phyloP scores from a whole-genome alignment of 2,797 vertebrate species.

The Sebastiscus tertius region DNA sequence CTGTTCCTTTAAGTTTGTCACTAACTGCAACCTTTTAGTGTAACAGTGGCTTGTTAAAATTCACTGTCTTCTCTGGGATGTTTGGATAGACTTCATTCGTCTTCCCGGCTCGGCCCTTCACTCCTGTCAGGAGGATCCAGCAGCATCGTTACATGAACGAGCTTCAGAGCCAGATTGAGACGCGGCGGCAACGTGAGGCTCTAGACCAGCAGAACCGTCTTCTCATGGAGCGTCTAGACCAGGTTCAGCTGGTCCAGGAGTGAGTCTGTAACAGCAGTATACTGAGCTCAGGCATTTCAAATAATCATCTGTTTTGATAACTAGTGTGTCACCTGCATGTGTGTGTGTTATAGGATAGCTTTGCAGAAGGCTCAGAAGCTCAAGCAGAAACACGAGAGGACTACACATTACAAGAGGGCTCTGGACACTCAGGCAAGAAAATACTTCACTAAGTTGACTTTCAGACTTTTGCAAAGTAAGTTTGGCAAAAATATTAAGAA shows the following conservation, averaged over 20 bases:
- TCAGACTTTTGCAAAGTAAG: neutral
- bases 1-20: neutral
- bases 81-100: constrained; percentile 81
- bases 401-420: constrained; percentile 75
- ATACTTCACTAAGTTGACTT: neutral
- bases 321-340: neutral
- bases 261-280: constrained; percentile 63
- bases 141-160: constrained; percentile 79
- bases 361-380: constrained; percentile 75
- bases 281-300: neutral
- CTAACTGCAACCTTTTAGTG: neutral
- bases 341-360: constrained; percentile 70
- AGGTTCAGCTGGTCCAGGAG: constrained; percentile 84
- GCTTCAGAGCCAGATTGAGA: constrained; percentile 78
- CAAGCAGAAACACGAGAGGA: constrained; percentile 77
- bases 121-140: constrained; percentile 72
- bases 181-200: constrained; percentile 53
- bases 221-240: constrained; percentile 78
- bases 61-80: neutral
- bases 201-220: constrained; percentile 71
- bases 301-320: neutral
- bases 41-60: neutral
- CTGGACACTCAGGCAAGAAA: constrained; percentile 82
- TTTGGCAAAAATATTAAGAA: neutral
- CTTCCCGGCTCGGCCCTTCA: constrained; percentile 80